Conservation (phyloP, 1,140 invertebrate genomes). For the Latrodectus geometricus region DNA sequence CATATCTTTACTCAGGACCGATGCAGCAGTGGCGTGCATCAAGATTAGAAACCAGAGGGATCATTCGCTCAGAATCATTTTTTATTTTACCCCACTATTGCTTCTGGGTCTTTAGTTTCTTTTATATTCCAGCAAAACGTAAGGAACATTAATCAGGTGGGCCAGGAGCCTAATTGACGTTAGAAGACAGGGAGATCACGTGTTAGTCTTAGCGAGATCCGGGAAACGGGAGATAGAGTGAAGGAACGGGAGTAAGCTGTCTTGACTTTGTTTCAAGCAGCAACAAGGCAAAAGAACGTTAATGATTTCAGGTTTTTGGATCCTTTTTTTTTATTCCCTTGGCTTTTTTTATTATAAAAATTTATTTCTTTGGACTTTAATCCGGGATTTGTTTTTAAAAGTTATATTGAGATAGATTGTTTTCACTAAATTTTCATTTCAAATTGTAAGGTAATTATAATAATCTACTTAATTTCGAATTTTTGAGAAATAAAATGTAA, state of each 20-base stretch:
- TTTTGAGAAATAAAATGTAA: too few species aligned
- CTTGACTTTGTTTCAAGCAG: conserved; percentile 31
- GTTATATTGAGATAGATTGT: too few species aligned
- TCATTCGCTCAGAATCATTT: neutral
- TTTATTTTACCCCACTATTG: conserved; percentile 8
- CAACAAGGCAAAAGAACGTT: neutral
- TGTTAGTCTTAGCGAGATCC: conserved; percentile 17
- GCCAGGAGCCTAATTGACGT: conserved; percentile 50
- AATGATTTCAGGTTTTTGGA: neutral
- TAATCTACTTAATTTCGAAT: too few species aligned
- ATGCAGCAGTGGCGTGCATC: conserved; percentile 34
- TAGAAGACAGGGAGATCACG: conserved; percentile 46
- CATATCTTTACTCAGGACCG: conserved; percentile 36
- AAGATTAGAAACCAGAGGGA: conserved; percentile 55
- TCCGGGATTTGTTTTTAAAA: too few species aligned
- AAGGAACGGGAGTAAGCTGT: neutral
- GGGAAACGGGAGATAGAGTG: neutral
- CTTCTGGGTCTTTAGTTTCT: conserved; percentile 2
- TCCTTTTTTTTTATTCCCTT: neutral
- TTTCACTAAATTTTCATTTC: too few species aligned
- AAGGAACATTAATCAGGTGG: conserved; percentile 47
- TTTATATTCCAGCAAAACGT: conserved; percentile 31
- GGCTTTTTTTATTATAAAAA: too few species aligned
- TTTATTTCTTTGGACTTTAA: too few species aligned
- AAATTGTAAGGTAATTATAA: too few species aligned